Evolutionary conservation across 2,797 vertebrate genomes (phyloP).

Genomic region (Aplochiton taeniatus): DNA sequence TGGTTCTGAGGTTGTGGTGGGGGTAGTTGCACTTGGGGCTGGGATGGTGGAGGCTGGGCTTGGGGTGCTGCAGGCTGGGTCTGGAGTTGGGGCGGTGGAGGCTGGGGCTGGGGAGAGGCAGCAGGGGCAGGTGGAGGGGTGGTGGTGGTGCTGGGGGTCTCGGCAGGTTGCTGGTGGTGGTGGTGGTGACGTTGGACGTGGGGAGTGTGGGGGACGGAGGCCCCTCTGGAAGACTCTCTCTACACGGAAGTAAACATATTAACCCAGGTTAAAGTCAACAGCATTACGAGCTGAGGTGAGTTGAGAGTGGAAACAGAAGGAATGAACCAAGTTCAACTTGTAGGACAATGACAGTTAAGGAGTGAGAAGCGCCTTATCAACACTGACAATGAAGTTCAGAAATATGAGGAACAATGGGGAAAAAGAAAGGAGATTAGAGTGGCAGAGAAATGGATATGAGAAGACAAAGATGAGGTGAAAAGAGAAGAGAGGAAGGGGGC

Average conservation of each 20-base stretch:
- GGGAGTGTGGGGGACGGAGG: slow-evolving; percentile 59
- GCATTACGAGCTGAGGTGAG: neutral
- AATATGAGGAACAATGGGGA: neutral
- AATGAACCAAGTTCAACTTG: neutral
- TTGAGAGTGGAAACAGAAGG: neutral
- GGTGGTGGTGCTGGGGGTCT: neutral
- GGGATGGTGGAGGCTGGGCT: neutral
- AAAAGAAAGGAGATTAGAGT: neutral
- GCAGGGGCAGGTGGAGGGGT: neutral
- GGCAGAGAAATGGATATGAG: neutral
- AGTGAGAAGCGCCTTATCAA: slow-evolving; percentile 72
- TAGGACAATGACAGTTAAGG: slow-evolving; percentile 58
- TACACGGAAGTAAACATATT: slow-evolving; percentile 6
- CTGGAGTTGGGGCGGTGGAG: slow-evolving; percentile 13
- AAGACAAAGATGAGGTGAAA: neutral
- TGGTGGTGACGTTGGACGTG: slow-evolving; percentile 42
- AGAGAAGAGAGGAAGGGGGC: slow-evolving; percentile 1
- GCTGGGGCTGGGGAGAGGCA: neutral
- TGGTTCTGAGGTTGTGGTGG: neutral
- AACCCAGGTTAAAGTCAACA: neutral
- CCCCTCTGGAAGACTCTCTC: slow-evolving; percentile 66
- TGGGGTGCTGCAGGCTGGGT: slow-evolving; percentile 9
- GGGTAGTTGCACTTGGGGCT: neutral
- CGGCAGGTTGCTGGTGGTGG: neutral
- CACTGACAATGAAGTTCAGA: slow-evolving; percentile 33